phyloP scores from a whole-genome alignment of 2,888 invertebrate species.

The Drosophila setosimentum region DNA sequence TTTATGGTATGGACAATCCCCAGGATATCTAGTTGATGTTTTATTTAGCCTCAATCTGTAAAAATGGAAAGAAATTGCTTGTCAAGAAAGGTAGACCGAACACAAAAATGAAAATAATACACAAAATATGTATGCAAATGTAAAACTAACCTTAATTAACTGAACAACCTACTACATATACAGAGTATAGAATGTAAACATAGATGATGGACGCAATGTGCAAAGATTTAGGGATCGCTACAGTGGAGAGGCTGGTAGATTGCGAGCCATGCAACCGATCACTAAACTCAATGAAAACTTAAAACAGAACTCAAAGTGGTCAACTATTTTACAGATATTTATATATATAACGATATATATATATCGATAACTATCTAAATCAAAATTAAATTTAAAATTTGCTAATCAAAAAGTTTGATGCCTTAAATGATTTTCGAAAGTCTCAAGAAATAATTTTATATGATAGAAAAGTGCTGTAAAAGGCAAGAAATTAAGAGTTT shows the following conservation, averaged over 20 bases:
- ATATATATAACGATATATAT: neutral
- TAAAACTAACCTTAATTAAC: slow-evolving; percentile 25
- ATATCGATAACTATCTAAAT: slow-evolving; percentile 17
- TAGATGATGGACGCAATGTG: slow-evolving; percentile 59
- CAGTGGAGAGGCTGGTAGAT: neutral
- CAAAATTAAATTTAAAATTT: slow-evolving; percentile 20
- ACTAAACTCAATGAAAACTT: slow-evolving; percentile 47
- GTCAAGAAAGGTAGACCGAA: slow-evolving; percentile 5
- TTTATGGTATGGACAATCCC: slow-evolving; percentile 80
- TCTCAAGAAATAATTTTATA: slow-evolving; percentile 31
- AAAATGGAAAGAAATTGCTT: slow-evolving; percentile 31
- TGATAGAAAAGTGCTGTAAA: slow-evolving; percentile 18
- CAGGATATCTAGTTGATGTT: slow-evolving; percentile 58
- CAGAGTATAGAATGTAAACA: slow-evolving; percentile 32
- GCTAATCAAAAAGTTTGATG: slow-evolving; percentile 52
- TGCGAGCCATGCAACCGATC: slow-evolving; percentile 6
- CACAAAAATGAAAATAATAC: slow-evolving; percentile 12
- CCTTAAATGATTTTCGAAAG: slow-evolving; percentile 50
- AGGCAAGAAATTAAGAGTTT: slow-evolving; percentile 25
- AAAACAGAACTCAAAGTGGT: slow-evolving; percentile 65
- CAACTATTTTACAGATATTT: slow-evolving; percentile 43
- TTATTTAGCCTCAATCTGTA: slow-evolving; percentile 45
- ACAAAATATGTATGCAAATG: slow-evolving; percentile 35
- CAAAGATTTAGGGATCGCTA: slow-evolving; percentile 53
- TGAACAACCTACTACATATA: slow-evolving; percentile 37